phyloP scores from a whole-genome alignment of 2,888 invertebrate species.

The Hesperia comma region DNA sequence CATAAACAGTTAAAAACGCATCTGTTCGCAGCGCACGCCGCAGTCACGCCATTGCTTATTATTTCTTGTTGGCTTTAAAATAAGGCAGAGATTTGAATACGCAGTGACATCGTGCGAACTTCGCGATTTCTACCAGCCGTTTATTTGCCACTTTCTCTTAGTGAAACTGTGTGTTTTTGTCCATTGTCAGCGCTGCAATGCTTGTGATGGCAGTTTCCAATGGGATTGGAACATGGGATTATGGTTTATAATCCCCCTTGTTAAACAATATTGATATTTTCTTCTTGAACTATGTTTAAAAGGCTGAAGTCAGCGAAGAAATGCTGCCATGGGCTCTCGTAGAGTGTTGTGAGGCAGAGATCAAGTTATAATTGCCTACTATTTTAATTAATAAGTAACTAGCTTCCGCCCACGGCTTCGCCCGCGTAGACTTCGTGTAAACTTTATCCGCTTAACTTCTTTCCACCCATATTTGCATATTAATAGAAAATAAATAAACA shows the following conservation, averaged over 20 bases:
- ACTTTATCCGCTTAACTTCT: no score
- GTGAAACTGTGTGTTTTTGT: constrained; percentile 79
- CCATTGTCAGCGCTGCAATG: constrained; percentile 59
- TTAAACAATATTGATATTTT: no score
- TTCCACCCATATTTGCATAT: no score
- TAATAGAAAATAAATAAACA: no score
- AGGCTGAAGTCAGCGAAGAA: no score
- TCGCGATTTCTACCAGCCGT: constrained; percentile 59
- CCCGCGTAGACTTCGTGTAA: no score
- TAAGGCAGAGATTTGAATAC: constrained; percentile 23
- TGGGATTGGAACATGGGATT: constrained; percentile 6
- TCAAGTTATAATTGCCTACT: no score
- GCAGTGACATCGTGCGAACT: constrained; percentile 21
- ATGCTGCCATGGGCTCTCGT: no score
- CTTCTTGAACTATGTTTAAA: no score
- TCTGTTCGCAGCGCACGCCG: background rate
- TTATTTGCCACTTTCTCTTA: constrained; percentile 78
- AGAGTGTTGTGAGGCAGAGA: no score
- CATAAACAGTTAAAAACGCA: background rate
- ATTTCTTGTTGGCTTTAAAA: background rate
- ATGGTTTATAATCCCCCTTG: background rate
- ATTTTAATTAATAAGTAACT: no score
- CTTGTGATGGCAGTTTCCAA: constrained; percentile 43
- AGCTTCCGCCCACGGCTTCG: no score
- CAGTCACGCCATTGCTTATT: background rate